These are phyloP conservation scores for Harpagoxenus sublaevis DNA, from an alignment of 2,888 invertebrate genomes.

Conservation along the genomic window DNA sequence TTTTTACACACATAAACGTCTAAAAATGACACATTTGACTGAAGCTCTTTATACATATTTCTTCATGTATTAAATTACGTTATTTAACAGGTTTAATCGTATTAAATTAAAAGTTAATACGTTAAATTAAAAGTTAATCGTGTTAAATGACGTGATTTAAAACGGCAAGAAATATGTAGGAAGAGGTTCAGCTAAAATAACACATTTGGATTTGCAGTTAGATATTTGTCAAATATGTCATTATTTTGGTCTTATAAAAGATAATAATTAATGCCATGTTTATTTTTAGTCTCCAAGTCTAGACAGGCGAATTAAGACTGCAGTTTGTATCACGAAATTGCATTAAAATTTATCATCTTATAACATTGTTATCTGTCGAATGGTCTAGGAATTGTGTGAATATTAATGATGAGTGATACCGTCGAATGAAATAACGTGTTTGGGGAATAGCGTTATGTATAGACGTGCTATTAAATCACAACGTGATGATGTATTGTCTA, in stretches of 20 bases:
- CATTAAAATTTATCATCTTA: neutral
- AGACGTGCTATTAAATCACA: constrained; percentile 30
- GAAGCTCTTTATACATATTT: too few species aligned
- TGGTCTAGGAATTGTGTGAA: constrained; percentile 7
- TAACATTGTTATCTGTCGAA: neutral
- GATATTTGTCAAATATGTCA: neutral
- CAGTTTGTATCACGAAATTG: neutral
- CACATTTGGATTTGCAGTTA: too few species aligned
- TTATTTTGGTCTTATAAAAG: neutral
- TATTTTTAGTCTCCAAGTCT: neutral
- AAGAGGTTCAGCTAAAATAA: too few species aligned
- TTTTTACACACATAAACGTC: too few species aligned
- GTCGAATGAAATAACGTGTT: constrained; percentile 8
- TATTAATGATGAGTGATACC: constrained; percentile 38
- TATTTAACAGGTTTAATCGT: too few species aligned
- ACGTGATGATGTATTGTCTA: constrained; percentile 40
- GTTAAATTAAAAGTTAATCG: too few species aligned
- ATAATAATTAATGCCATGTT: neutral
- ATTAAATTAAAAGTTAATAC: too few species aligned
- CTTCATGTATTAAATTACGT: too few species aligned
- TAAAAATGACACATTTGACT: too few species aligned
- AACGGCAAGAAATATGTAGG: too few species aligned
- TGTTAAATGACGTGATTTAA: too few species aligned
- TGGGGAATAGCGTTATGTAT: neutral
- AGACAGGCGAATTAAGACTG: neutral